Evolutionary conservation across 2,888 invertebrate genomes (phyloP).

Genomic region (Phyllotreta striolata): DNA sequence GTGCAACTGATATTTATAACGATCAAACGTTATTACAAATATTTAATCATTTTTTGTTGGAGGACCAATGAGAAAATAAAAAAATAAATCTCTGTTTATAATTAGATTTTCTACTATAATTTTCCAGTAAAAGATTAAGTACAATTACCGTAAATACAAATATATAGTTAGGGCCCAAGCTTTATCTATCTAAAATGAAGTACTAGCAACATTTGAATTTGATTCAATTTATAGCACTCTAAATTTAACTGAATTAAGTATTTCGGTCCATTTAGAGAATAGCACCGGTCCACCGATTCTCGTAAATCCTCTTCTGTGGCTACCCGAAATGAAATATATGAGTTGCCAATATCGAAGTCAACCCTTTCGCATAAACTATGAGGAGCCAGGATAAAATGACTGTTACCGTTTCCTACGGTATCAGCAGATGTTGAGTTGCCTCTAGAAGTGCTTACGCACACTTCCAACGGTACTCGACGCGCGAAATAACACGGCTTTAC

Average conservation of each 20-base stretch:
- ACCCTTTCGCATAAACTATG: conserved; percentile 28
- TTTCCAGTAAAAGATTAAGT: too few species aligned
- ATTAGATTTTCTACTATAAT: too few species aligned
- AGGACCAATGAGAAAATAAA: not conserved
- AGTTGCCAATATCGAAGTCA: conserved; percentile 28
- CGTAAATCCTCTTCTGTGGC: conserved; percentile 11
- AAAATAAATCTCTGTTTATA: too few species aligned
- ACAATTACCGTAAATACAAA: too few species aligned
- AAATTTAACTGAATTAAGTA: too few species aligned
- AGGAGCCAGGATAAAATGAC: conserved; percentile 35
- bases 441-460: conserved; percentile 37
- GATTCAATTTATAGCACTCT: too few species aligned
- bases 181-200: too few species aligned
- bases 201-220: too few species aligned
- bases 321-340: conserved; percentile 28
- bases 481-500: conserved; percentile 36
- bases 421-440: conserved; percentile 39
- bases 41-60: not conserved
- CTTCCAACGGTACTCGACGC: conserved; percentile 32
- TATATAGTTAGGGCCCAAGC: too few species aligned
- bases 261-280: conserved; percentile 1
- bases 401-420: conserved; percentile 35
- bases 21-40: too few species aligned
- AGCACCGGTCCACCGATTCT: not conserved
- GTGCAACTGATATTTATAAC: too few species aligned